Percentiles rank a stretch among this genome's conserved stretches.
Evolutionary conservation across 2,797 vertebrate species (phyloP).

Genomic region (Phoxinus dragarum): DNA sequence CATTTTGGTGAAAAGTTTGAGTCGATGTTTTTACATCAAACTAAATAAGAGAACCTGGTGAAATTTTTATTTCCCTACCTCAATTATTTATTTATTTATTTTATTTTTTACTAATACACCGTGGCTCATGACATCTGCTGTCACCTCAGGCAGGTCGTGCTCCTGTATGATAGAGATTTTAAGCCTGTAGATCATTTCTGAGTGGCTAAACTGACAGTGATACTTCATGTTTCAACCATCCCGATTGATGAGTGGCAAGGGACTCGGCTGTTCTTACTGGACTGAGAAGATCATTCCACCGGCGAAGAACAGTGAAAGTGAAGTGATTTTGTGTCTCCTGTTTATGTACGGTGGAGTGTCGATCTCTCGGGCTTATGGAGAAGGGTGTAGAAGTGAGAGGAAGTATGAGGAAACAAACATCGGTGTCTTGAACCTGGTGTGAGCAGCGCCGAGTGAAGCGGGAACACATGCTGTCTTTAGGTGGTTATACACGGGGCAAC

Average conservation of each 20-base stretch:
- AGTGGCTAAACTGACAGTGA: background rate
- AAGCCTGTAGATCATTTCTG: background rate
- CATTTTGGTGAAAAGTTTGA: background rate
- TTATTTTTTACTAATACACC: no score
- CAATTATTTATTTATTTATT: background rate
- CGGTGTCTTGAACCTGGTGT: background rate
- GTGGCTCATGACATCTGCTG: background rate
- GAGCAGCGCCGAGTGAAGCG: background rate
- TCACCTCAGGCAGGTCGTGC: no score
- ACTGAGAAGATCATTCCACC: background rate
- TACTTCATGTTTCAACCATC: background rate
- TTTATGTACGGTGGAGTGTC: background rate
- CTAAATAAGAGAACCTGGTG: background rate
- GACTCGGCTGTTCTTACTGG: background rate
- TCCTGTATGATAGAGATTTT: background rate
- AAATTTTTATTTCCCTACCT: background rate
- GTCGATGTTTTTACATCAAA: no score
- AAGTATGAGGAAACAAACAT: background rate
- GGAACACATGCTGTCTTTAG: no score
- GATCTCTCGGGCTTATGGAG: background rate
- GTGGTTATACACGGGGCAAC: no score
- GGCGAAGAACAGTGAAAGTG: background rate
- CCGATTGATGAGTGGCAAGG: background rate
- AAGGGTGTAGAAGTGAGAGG: background rate
- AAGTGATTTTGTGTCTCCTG: background rate